phyloP scores from a whole-genome alignment of 2,888 invertebrate genomes.

The Entomobrya multifasciata region DNA sequence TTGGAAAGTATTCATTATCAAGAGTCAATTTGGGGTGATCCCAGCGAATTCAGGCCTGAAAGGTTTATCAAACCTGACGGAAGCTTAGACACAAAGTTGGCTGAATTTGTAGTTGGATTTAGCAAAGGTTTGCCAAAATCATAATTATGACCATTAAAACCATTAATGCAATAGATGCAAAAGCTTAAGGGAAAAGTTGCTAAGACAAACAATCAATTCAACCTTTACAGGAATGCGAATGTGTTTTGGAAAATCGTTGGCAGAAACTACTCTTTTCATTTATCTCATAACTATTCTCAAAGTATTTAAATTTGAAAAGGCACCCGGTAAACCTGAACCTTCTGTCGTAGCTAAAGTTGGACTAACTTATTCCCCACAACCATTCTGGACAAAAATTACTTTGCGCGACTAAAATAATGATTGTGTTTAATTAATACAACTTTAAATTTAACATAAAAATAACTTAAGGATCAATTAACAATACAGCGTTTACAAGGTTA shows the following conservation, averaged over 20 bases:
- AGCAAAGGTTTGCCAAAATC: not conserved
- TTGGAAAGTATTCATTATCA: not conserved
- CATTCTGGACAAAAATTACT: not conserved
- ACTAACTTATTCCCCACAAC: not conserved
- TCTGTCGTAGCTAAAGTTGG: not conserved
- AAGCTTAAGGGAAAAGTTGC: too few relatives aligned
- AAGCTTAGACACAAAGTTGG: not conserved
- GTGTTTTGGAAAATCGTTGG: not conserved
- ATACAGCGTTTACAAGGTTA: not conserved
- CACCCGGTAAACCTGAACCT: not conserved
- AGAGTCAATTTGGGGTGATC: conserved; percentile 1
- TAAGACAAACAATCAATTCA: too few relatives aligned
- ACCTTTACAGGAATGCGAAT: not conserved
- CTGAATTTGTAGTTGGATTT: not conserved
- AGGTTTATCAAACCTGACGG: not conserved
- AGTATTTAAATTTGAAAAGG: not conserved
- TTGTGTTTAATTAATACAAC: not conserved
- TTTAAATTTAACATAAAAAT: too few relatives aligned
- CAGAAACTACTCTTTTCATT: not conserved
- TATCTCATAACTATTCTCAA: not conserved
- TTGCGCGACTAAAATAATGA: not conserved
- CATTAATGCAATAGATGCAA: too few relatives aligned
- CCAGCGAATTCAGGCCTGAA: not conserved
- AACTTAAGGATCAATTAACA: conserved; percentile 22
- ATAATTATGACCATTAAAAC: too few relatives aligned